Conservation (phyloP, 2,113 vertebrate genomes). For the Malurus elegans region DNA sequence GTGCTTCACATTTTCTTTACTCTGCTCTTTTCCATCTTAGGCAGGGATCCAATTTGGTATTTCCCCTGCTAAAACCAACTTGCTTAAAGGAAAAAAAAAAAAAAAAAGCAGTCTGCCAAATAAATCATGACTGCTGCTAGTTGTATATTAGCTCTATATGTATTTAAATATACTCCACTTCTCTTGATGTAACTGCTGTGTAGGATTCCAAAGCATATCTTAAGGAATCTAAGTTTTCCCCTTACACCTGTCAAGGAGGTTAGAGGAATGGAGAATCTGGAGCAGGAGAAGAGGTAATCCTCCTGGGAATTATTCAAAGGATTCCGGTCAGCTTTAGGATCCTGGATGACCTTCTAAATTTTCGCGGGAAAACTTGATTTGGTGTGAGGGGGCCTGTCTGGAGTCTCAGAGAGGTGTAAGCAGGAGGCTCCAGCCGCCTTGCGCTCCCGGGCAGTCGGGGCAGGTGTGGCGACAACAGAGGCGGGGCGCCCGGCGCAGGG, state of each 20-base stretch:
- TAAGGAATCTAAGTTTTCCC: neutral
- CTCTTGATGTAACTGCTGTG: neutral
- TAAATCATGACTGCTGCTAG: neutral
- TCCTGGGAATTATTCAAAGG: neutral
- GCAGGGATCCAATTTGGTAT: neutral
- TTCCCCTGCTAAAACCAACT: neutral
- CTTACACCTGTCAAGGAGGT: fast-evolving
- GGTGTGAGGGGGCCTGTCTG: neutral
- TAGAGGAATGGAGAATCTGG: neutral
- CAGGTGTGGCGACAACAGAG: fast-evolving
- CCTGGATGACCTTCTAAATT: neutral
- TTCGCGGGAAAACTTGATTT: fast-evolving
- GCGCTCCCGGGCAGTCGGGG: fast-evolving
- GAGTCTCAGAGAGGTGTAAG: fast-evolving
- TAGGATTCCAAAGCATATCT: neutral
- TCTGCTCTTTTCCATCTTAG: neutral
- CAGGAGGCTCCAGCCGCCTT: no score
- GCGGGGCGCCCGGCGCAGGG: neutral
- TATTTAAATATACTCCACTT: no score
- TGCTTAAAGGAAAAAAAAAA: neutral
- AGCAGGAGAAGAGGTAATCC: neutral
- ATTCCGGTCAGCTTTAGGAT: neutral
- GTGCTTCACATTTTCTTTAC: neutral
- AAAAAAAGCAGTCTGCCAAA: neutral
- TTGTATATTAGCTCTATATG: neutral